phyloP scores from a whole-genome alignment of 2,113 vertebrate genomes.

The Oceanodroma tethys region DNA sequence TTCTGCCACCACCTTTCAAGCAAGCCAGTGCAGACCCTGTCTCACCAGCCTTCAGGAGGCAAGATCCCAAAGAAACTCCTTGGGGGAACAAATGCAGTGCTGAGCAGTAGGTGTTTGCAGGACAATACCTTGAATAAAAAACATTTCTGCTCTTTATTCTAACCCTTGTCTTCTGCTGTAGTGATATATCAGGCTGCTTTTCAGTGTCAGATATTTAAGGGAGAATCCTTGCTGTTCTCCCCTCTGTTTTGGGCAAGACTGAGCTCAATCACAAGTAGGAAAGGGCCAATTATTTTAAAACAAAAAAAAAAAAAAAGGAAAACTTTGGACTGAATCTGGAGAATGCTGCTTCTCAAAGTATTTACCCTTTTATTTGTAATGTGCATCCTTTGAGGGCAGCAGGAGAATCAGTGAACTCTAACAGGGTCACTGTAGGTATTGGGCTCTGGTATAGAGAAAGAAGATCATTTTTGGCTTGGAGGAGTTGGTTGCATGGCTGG shows the following conservation, averaged over 20 bases:
- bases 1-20: background rate
- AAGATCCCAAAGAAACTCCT: background rate
- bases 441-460: background rate
- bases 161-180: background rate
- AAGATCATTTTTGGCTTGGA: background rate
- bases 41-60: background rate
- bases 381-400: background rate
- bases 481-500: background rate
- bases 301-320: background rate
- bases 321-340: background rate
- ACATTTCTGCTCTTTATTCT: background rate
- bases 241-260: background rate
- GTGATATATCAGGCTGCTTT: background rate
- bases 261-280: background rate
- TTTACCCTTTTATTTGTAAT: background rate
- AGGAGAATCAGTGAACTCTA: background rate
- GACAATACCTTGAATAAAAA: background rate
- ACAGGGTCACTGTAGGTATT: background rate
- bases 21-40: background rate
- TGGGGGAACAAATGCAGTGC: background rate
- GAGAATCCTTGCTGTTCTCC: background rate
- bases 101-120: background rate
- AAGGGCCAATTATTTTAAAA: background rate
- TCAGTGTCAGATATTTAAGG: background rate
- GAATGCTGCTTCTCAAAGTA: background rate